These are phyloP conservation scores for Pantelozetes paolii DNA, from an alignment of 2,888 invertebrate species.

Conservation along the genomic window DNA sequence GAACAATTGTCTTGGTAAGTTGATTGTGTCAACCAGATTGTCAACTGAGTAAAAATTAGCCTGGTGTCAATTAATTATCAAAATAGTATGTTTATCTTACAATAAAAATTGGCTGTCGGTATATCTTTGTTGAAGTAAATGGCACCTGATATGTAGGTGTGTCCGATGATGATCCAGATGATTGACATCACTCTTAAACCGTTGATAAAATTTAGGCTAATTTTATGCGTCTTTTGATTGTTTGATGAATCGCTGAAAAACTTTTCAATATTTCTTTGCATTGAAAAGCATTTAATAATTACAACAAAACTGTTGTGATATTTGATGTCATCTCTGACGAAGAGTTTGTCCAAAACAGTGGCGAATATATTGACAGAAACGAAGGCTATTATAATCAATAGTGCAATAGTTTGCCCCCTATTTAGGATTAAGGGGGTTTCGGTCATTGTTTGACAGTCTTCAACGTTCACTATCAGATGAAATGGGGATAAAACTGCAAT, in stretches of 20 bases:
- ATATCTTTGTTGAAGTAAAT: constrained; percentile 11
- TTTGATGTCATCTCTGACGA: neutral
- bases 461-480: neutral
- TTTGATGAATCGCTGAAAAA: neutral
- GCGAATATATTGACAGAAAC: neutral
- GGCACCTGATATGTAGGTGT: constrained; percentile 7
- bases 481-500: neutral
- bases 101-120: neutral
- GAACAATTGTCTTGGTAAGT: neutral
- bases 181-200: neutral
- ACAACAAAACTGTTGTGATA: neutral
- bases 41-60: neutral
- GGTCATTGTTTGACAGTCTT: neutral
- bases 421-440: neutral
- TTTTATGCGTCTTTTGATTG: neutral
- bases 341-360: neutral
- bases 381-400: neutral
- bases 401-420: neutral
- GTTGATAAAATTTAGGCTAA: constrained; percentile 1
- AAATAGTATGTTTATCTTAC: neutral
- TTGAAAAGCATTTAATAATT: neutral
- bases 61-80: neutral
- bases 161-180: constrained; percentile 9
- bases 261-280: neutral
- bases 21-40: neutral